Conservation (phyloP, 1,140 invertebrate species). For the Drosophila cardini region DNA sequence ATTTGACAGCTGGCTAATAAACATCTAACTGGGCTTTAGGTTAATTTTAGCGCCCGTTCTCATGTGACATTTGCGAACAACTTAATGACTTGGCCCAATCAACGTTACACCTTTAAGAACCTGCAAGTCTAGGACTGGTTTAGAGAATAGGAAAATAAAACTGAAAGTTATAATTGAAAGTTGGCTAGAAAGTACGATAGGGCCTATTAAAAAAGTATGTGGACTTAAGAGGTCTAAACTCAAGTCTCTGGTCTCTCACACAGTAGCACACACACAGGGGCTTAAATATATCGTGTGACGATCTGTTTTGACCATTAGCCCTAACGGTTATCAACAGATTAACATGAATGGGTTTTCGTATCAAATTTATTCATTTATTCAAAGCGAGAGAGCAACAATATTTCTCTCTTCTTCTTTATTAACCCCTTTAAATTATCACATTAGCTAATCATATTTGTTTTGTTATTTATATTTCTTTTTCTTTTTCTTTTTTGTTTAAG, state of each 20-base stretch:
- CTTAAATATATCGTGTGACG: constrained; percentile 37
- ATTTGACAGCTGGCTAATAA: constrained; percentile 4
- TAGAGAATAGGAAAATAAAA: constrained; percentile 47
- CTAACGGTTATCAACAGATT: constrained; percentile 63
- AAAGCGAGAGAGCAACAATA: constrained; percentile 14
- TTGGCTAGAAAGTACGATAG: constrained; percentile 61
- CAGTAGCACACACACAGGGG: constrained; percentile 54
- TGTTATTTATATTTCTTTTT: constrained; percentile 11
- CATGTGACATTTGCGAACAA: constrained; percentile 53
- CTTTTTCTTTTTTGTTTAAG: not conserved
- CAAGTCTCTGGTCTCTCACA: constrained; percentile 33
- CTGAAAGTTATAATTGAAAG: constrained; percentile 79
- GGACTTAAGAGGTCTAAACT: constrained; percentile 32
- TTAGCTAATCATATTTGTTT: constrained; percentile 50
- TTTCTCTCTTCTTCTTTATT: constrained; percentile 36
- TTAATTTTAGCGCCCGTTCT: constrained; percentile 34
- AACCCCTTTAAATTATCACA: constrained; percentile 71
- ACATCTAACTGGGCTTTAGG: constrained; percentile 30
- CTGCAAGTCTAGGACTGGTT: constrained; percentile 31
- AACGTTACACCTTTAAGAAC: constrained; percentile 49
- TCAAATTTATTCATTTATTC: constrained; percentile 72
- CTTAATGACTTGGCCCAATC: constrained; percentile 19
- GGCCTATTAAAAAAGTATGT: constrained; percentile 56
- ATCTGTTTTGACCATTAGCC: constrained; percentile 65
- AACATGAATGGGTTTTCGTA: constrained; percentile 45